Conservation (phyloP, 23 tunicate species). For the Oikopleura vanhoeffeni region DNA sequence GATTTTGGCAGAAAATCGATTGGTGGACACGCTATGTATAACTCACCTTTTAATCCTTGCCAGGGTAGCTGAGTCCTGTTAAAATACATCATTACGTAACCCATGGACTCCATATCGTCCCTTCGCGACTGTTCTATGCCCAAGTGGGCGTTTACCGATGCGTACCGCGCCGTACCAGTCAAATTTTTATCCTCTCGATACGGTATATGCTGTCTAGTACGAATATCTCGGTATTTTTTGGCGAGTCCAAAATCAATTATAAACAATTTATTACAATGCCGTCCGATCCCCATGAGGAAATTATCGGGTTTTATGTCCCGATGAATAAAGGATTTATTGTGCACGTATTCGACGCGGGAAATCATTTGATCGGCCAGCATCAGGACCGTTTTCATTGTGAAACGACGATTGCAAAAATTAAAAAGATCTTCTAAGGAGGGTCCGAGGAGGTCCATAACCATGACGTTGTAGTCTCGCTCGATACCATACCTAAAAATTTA, state of each 20-base stretch:
- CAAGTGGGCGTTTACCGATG: conserved; percentile 26
- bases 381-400: conserved; percentile 26
- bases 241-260: conserved; percentile 29
- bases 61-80: conserved; percentile 62
- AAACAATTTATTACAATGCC: conserved; percentile 26
- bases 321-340: conserved; percentile 25
- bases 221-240: conserved; percentile 23
- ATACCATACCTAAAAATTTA: conserved; percentile 13
- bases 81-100: conserved; percentile 25
- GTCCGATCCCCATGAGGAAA: conserved; percentile 28
- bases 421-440: conserved; percentile 24
- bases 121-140: conserved; percentile 29
- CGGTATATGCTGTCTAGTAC: conserved; percentile 23
- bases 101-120: conserved; percentile 26
- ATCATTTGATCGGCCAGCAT: conserved; percentile 34
- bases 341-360: conserved; percentile 27
- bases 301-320: conserved; percentile 29
- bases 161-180: conserved; percentile 27
- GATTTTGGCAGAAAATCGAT: too few species aligned
- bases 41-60: conserved; percentile 21
- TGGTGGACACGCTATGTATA: too few species aligned
- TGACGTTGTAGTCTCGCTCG: conserved; percentile 23
- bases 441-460: conserved; percentile 25
- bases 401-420: conserved; percentile 23
- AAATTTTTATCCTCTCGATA: conserved; percentile 26